A percentile compares a stretch with the other conserved stretches of the same genome.
phyloP scores from a whole-genome alignment of 2,888 invertebrate species.

The Portevinia maculata region DNA sequence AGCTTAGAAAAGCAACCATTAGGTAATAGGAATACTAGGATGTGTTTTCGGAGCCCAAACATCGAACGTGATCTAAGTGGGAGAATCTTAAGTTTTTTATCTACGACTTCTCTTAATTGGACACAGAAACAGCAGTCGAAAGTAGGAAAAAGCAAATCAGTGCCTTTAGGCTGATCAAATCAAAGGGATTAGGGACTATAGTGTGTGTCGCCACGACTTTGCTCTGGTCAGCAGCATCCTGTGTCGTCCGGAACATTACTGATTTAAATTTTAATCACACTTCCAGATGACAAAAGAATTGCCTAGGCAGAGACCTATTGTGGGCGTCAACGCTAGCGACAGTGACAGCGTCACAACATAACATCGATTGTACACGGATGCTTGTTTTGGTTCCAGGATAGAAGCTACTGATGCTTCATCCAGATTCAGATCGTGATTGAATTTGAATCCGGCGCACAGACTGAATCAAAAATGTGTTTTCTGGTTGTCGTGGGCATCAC shows the following conservation, averaged over 20 bases:
- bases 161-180: conserved; percentile 50
- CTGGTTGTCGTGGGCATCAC: conserved; percentile 67
- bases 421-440: conserved; percentile 65
- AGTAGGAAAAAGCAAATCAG: conserved; percentile 25
- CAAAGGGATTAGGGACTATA: conserved; percentile 54
- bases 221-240: conserved; percentile 56
- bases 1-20: conserved; percentile 27
- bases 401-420: conserved; percentile 2
- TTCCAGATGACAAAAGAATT: conserved; percentile 46
- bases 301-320: conserved; percentile 44
- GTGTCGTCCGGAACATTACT: conserved; percentile 52
- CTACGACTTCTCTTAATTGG: conserved; percentile 67
- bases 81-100: conserved; percentile 67
- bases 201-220: conserved; percentile 53
- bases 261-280: conserved; percentile 71
- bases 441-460: conserved; percentile 30
- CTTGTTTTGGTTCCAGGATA: conserved; percentile 4
- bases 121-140: conserved; percentile 54
- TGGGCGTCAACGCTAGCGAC: conserved; percentile 41
- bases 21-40: background rate
- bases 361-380: conserved; percentile 25
- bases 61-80: conserved; percentile 73
- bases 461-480: conserved; percentile 62
- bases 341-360: background rate
- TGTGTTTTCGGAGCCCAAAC: conserved; percentile 46